These are phyloP conservation scores for Semnornis frantzii DNA, from an alignment of 2,113 vertebrate genomes.

Conservation along the genomic window DNA sequence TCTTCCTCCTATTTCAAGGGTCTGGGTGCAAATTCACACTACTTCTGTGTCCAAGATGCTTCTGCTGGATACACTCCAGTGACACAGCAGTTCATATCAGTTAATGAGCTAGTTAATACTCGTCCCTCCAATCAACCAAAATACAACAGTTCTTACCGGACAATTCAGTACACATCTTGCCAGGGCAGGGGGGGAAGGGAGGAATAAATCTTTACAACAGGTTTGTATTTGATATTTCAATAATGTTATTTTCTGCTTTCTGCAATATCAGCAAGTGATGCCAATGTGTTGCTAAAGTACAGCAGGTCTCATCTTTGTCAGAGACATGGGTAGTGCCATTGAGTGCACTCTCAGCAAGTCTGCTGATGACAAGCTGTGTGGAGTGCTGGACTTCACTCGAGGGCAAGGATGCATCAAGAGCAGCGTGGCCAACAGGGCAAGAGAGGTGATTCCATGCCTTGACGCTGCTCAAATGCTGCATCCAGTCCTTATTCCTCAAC, in stretches of 20 bases:
- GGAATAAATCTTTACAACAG: neutral
- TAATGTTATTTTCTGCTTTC: neutral
- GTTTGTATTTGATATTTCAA: neutral
- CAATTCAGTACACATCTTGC: neutral
- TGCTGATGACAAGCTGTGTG: no score
- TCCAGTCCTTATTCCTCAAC: no score
- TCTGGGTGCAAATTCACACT: neutral
- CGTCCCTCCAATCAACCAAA: neutral
- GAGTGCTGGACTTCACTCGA: no score
- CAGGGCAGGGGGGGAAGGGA: neutral
- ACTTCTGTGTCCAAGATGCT: neutral
- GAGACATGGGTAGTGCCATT: no score
- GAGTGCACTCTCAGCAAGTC: no score
- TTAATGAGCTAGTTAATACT: neutral
- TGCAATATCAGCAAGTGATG: neutral
- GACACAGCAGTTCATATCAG: neutral
- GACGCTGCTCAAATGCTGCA: no score
- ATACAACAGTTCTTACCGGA: neutral
- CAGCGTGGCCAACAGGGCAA: no score
- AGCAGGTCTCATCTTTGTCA: neutral
- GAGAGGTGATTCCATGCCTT: no score
- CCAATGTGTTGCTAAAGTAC: neutral
- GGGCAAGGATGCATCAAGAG: no score
- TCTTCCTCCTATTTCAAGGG: neutral
- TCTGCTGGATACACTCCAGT: neutral